These are phyloP conservation scores for Chouioia cunea DNA, from an alignment of 2,888 invertebrate species.

Conservation along the genomic window DNA sequence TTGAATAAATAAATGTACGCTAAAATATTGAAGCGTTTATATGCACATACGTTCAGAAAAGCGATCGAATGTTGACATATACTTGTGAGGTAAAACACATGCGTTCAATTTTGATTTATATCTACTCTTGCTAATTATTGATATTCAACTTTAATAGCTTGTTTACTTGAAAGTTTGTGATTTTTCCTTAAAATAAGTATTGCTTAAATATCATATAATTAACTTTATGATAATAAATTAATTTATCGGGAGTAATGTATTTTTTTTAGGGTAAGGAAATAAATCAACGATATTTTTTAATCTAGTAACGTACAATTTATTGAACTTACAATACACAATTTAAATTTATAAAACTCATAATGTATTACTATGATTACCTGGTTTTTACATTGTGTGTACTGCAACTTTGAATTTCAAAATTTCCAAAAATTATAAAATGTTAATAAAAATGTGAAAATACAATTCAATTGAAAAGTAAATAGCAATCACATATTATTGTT, in stretches of 20 bases:
- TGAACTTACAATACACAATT: conserved; percentile 48
- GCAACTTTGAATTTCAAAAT: not conserved
- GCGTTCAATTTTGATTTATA: no score
- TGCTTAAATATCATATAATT: conserved; percentile 36
- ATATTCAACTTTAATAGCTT: no score
- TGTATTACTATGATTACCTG: conserved; percentile 32
- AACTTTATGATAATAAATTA: conserved; percentile 50
- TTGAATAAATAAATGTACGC: no score
- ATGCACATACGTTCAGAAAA: no score
- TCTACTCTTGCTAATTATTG: no score
- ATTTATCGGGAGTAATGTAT: conserved; percentile 33
- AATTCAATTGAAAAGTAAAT: conserved; percentile 56
- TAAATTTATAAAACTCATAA: conserved; percentile 35
- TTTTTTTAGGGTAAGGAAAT: conserved; percentile 16
- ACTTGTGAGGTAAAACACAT: no score
- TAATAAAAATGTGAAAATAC: conserved; percentile 17
- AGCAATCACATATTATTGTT: conserved; percentile 61
- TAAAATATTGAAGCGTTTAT: no score
- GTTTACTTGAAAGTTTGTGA: no score
- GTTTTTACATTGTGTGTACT: conserved; percentile 31
- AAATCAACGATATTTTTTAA: conserved; percentile 13
- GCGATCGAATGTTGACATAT: no score
- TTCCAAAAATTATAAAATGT: conserved; percentile 16
- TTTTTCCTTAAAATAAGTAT: no score
- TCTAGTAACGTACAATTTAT: conserved; percentile 48